Conservation (phyloP, 2,888 invertebrate species). For the Rhogogaster chlorosoma region DNA sequence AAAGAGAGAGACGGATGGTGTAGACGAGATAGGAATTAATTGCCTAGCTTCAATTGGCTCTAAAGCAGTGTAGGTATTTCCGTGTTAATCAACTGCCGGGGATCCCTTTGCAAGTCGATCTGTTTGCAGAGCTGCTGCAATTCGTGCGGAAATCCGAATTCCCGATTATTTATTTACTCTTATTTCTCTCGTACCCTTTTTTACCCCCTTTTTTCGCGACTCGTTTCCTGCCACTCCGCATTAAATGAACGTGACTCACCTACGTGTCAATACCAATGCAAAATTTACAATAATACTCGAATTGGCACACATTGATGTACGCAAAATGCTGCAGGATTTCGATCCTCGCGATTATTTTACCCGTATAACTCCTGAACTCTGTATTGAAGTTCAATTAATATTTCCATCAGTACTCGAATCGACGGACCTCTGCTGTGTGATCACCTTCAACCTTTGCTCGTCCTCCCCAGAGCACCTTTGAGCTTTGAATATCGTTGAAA, state of each 20-base stretch:
- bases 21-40: slow-evolving; percentile 35
- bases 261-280: too few relatives aligned
- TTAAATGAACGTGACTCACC: not conserved
- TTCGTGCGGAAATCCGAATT: not conserved
- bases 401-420: not conserved
- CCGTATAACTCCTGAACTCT: not conserved
- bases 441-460: not conserved
- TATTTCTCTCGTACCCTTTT: not conserved
- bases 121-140: not conserved
- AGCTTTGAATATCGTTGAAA: slow-evolving; percentile 7
- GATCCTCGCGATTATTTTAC: not conserved
- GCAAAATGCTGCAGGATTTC: not conserved
- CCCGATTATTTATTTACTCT: not conserved
- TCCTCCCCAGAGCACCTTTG: not conserved
- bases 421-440: not conserved
- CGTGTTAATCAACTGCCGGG: slow-evolving; percentile 1
- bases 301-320: too few relatives aligned
- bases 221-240: not conserved
- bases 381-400: not conserved
- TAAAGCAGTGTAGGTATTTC: not conserved
- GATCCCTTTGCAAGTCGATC: slow-evolving; percentile 8
- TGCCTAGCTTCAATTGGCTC: slow-evolving; percentile 3
- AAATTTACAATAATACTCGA: too few relatives aligned
- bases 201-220: not conserved
- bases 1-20: not conserved